These are phyloP conservation scores for Chymomyza fuscimana DNA, from an alignment of 2,888 invertebrate species.

Conservation along the genomic window DNA sequence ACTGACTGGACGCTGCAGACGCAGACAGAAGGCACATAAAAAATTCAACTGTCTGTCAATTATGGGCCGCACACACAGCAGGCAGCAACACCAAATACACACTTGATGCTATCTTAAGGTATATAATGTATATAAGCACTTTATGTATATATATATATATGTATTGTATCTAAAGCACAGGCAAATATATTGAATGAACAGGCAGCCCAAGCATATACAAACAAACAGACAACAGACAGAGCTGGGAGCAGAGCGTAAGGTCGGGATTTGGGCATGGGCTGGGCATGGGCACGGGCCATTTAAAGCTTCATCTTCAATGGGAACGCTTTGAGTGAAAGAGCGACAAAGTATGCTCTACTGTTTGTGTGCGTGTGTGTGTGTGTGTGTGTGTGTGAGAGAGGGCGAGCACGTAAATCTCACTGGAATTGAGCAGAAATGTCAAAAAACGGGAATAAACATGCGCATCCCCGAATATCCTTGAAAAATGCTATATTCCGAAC, in stretches of 20 bases:
- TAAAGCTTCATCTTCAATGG: slow-evolving; percentile 25
- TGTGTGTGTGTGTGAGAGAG: background rate
- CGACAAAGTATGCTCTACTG: slow-evolving; percentile 10
- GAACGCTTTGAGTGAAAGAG: slow-evolving; percentile 61
- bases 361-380: too few relatives aligned
- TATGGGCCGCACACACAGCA: slow-evolving; percentile 43
- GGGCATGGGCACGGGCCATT: background rate
- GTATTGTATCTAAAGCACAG: background rate
- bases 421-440: slow-evolving; percentile 62
- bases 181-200: slow-evolving; percentile 66
- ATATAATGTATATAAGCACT: background rate
- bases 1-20: background rate
- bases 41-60: slow-evolving; percentile 67
- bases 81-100: slow-evolving; percentile 42
- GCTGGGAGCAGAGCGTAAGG: background rate
- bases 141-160: background rate
- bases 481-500: slow-evolving; percentile 37
- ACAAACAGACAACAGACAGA: background rate
- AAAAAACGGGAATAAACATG: slow-evolving; percentile 69
- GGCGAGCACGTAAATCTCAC: slow-evolving; percentile 16
- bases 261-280: background rate
- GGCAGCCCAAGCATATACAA: slow-evolving; percentile 16
- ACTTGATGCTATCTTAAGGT: slow-evolving; percentile 46
- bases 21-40: slow-evolving; percentile 56
- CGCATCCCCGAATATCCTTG: slow-evolving; percentile 69